Conservation (phyloP, 2,113 vertebrate genomes). For the Python bivittatus region DNA sequence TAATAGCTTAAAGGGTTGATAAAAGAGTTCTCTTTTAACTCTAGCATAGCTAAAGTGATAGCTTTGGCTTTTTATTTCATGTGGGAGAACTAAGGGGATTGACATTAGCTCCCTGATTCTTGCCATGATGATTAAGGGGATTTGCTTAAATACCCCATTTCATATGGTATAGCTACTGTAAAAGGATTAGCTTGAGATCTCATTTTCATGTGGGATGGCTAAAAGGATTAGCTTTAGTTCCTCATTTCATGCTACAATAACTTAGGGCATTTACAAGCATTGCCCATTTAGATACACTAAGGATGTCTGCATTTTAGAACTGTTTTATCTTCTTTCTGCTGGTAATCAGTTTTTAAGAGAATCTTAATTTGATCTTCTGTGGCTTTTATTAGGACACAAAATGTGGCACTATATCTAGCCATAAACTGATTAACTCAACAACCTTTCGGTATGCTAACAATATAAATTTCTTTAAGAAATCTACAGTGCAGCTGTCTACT, state of each 20-base stretch:
- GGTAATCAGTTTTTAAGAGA: not conserved
- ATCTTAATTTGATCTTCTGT: slow-evolving; percentile 9
- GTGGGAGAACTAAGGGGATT: slow-evolving; percentile 55
- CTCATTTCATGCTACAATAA: slow-evolving; percentile 62
- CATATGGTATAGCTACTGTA: slow-evolving; percentile 59
- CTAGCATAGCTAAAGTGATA: slow-evolving; percentile 62
- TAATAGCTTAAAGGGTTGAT: slow-evolving; percentile 31
- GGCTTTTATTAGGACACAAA: not conserved
- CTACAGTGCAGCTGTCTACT: not conserved
- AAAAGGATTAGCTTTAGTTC: slow-evolving; percentile 68
- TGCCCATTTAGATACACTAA: slow-evolving; percentile 47
- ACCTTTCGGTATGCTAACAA: not conserved
- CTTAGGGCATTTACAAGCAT: slow-evolving; percentile 51
- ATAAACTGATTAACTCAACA: not conserved
- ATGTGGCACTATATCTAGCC: not conserved
- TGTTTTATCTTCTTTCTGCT: slow-evolving; percentile 30
- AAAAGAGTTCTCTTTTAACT: slow-evolving; percentile 45
- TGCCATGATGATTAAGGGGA: slow-evolving; percentile 63
- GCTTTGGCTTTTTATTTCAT: slow-evolving; percentile 44
- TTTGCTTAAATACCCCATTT: slow-evolving; percentile 67
- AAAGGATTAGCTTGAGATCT: slow-evolving; percentile 71
- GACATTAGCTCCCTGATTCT: slow-evolving; percentile 62
- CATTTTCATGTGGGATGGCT: slow-evolving; percentile 59
- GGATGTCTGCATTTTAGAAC: slow-evolving; percentile 22
- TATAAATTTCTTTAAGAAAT: not conserved